phyloP scores from a whole-genome alignment of 2,113 vertebrate genomes.

The Nothoprocta pentlandii region DNA sequence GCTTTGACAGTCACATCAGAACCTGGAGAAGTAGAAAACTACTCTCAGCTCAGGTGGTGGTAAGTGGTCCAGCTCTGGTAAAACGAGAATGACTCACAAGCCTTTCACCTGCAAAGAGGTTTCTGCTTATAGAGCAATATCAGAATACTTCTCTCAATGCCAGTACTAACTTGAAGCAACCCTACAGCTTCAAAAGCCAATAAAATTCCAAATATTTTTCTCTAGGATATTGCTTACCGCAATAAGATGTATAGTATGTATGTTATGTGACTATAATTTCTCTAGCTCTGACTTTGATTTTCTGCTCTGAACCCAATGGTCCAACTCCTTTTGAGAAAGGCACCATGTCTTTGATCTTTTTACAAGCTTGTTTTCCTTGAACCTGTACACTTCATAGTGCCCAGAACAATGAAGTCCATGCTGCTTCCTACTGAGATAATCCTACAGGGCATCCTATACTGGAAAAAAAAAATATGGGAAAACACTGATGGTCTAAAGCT shows the following conservation, averaged over 20 bases:
- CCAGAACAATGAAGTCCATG: not conserved
- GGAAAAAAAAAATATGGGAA: not conserved
- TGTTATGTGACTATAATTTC: not conserved
- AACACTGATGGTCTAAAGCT: not conserved
- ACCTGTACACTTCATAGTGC: not conserved
- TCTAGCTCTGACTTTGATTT: not conserved
- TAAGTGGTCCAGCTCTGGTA: not conserved
- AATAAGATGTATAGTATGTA: not conserved
- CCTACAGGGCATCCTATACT: not conserved
- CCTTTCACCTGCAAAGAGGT: not conserved
- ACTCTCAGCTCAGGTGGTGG: not conserved
- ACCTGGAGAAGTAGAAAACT: not conserved
- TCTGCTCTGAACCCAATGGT: not conserved
- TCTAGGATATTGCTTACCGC: not conserved
- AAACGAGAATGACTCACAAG: not conserved
- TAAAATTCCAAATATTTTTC: not conserved
- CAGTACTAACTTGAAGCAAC: not conserved
- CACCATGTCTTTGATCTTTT: not conserved
- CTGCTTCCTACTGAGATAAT: not conserved
- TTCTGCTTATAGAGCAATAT: not conserved
- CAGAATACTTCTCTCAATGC: not conserved
- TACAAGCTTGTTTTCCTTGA: not conserved
- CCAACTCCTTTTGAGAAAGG: not conserved
- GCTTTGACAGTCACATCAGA: not conserved
- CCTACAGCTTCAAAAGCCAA: not conserved